A percentile compares a stretch with the other conserved stretches of the same genome.
Evolutionary conservation across 2,888 invertebrate genomes (phyloP).

Genomic region (Diaperis boleti): DNA sequence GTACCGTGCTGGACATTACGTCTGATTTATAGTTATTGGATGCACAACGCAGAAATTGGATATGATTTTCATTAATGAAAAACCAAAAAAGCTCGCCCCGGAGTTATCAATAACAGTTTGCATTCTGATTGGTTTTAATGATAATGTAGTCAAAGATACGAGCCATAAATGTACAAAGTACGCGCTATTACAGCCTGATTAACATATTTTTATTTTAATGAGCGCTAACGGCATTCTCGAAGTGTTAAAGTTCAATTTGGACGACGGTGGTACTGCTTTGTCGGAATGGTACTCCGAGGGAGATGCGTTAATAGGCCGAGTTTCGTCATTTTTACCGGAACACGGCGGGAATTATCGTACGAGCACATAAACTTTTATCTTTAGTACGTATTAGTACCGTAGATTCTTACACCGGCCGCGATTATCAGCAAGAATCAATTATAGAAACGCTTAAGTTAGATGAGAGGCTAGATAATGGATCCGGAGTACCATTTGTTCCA

Average conservation of each 20-base stretch:
- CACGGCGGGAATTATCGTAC: not conserved
- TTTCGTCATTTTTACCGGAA: not conserved
- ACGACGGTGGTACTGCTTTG: not conserved
- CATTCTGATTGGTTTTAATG: slow-evolving; percentile 28
- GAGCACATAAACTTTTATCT: not conserved
- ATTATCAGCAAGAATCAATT: not conserved
- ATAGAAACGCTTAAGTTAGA: not conserved
- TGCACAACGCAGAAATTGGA: slow-evolving; percentile 34
- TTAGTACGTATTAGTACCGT: not conserved
- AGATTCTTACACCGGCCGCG: not conserved
- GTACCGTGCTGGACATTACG: slow-evolving; percentile 34
- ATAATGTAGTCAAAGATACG: slow-evolving; percentile 9
- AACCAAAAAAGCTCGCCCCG: not conserved
- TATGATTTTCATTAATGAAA: slow-evolving; percentile 21
- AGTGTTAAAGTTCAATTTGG: slow-evolving; percentile 25
- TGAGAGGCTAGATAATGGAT: not conserved
- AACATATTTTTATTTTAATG: slow-evolving; percentile 29
- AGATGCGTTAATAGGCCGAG: not conserved
- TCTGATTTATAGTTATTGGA: slow-evolving; percentile 38
- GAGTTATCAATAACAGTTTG: slow-evolving; percentile 15
- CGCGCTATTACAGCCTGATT: slow-evolving; percentile 14
- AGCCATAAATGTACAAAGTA: slow-evolving; percentile 18
- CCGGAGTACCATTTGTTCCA: not conserved
- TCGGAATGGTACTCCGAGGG: slow-evolving; percentile 1
- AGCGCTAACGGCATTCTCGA: slow-evolving; percentile 15